Conservation (phyloP, 2,888 invertebrate species). For the Cistogaster globosa region DNA sequence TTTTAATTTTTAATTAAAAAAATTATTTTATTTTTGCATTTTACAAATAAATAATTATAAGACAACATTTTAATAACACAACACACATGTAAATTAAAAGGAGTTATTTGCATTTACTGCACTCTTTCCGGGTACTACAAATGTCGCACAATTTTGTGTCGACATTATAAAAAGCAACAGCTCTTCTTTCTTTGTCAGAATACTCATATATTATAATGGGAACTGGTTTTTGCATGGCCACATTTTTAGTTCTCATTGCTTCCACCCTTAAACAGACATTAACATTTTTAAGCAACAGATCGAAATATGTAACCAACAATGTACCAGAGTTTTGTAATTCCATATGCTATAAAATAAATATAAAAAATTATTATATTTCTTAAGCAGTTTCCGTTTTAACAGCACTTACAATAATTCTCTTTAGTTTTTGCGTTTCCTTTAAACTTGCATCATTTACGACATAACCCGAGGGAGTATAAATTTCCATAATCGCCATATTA, state of each 20-base stretch:
- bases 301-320: slow-evolving; percentile 88
- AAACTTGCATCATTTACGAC: too few species aligned
- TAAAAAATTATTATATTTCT: neutral
- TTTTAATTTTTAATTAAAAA: too few species aligned
- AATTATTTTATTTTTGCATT: too few species aligned
- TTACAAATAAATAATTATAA: too few species aligned
- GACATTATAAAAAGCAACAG: slow-evolving; percentile 78
- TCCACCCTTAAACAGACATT: slow-evolving; percentile 91
- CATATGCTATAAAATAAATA: slow-evolving; percentile 83
- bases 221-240: slow-evolving; percentile 93
- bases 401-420: slow-evolving; percentile 80
- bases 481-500: too few species aligned
- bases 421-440: slow-evolving; percentile 81
- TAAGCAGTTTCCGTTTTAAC: neutral
- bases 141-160: slow-evolving; percentile 88
- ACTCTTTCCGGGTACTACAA: slow-evolving; percentile 86
- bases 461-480: too few species aligned
- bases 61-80: too few species aligned
- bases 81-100: too few species aligned
- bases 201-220: slow-evolving; percentile 94
- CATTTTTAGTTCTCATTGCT: slow-evolving; percentile 91
- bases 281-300: slow-evolving; percentile 86
- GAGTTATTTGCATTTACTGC: neutral
- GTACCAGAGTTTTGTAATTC: slow-evolving; percentile 87
- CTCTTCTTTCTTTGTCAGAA: slow-evolving; percentile 88